phyloP scores from a whole-genome alignment of 2,888 invertebrate genomes.

The Palloptera scutellata region DNA sequence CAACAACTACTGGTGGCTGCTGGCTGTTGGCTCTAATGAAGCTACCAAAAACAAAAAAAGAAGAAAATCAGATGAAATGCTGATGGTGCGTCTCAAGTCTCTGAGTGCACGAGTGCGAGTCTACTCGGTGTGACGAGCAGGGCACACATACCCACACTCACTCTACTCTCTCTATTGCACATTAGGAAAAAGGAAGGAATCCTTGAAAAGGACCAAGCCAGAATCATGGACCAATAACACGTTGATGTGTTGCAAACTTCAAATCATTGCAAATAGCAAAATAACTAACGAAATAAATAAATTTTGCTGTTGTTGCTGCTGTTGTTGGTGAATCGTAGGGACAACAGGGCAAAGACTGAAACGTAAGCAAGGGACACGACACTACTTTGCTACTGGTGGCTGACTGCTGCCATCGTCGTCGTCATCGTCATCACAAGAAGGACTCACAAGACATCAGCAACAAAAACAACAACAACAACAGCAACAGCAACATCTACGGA shows the following conservation, averaged over 20 bases:
- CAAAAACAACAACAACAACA: background rate
- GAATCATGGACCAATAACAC: slow-evolving; percentile 5
- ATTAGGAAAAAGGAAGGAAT: too few relatives aligned
- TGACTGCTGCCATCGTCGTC: background rate
- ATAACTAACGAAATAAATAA: slow-evolving; percentile 14
- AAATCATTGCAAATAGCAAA: slow-evolving; percentile 19
- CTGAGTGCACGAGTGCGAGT: background rate
- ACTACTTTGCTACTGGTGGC: too few relatives aligned
- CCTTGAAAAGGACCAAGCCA: too few relatives aligned
- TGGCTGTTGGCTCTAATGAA: background rate
- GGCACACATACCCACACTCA: too few relatives aligned
- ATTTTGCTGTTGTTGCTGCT: background rate
- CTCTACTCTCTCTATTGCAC: too few relatives aligned
- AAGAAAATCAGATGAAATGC: background rate
- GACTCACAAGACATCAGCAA: background rate
- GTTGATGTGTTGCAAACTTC: slow-evolving; percentile 8
- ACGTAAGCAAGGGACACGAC: background rate
- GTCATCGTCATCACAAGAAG: background rate
- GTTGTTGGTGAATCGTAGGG: background rate
- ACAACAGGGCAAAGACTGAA: background rate
- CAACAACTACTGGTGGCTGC: too few relatives aligned
- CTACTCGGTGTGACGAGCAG: too few relatives aligned
- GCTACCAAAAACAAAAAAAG: background rate
- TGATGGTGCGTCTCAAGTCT: slow-evolving; percentile 1
- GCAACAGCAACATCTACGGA: background rate